Conservation (phyloP, 2,888 invertebrate genomes). For the Rhodophaea formosa region DNA sequence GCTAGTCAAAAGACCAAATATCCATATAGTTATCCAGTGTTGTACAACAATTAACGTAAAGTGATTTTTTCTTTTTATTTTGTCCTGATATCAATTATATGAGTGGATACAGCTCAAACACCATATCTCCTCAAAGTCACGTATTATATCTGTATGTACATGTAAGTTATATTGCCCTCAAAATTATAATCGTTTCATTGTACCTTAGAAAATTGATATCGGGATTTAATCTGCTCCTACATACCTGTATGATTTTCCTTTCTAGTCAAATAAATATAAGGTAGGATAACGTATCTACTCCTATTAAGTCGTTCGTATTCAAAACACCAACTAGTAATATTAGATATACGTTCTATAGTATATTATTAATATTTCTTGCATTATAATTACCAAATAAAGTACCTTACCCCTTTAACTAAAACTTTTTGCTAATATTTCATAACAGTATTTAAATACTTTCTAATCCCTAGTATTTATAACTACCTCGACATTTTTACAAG, state of each 20-base stretch:
- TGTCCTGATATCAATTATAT: background rate
- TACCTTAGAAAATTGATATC: slow-evolving; percentile 3
- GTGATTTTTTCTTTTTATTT: background rate
- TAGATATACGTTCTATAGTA: slow-evolving; percentile 44
- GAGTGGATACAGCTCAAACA: background rate
- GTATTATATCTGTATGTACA: background rate
- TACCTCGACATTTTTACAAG: slow-evolving; percentile 48
- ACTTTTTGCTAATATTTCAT: slow-evolving; percentile 44
- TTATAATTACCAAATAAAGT: slow-evolving; percentile 41
- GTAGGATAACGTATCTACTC: slow-evolving; percentile 40
- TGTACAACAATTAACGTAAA: too few relatives aligned
- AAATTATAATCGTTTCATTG: background rate
- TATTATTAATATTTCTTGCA: slow-evolving; percentile 43
- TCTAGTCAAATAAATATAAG: slow-evolving; percentile 16
- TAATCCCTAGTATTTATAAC: slow-evolving; percentile 49
- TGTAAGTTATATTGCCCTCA: background rate
- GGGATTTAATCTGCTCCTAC: background rate
- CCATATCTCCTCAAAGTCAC: slow-evolving; percentile 1
- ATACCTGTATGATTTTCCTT: background rate
- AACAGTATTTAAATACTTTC: slow-evolving; percentile 42
- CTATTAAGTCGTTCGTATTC: slow-evolving; percentile 57
- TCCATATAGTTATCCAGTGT: background rate
- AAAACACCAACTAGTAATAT: slow-evolving; percentile 70
- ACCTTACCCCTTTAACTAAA: slow-evolving; percentile 45
- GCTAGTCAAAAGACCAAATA: slow-evolving; percentile 8